Evolutionary conservation across 1,140 invertebrate species (phyloP).

Genomic region (Lordiphosa mommai): DNA sequence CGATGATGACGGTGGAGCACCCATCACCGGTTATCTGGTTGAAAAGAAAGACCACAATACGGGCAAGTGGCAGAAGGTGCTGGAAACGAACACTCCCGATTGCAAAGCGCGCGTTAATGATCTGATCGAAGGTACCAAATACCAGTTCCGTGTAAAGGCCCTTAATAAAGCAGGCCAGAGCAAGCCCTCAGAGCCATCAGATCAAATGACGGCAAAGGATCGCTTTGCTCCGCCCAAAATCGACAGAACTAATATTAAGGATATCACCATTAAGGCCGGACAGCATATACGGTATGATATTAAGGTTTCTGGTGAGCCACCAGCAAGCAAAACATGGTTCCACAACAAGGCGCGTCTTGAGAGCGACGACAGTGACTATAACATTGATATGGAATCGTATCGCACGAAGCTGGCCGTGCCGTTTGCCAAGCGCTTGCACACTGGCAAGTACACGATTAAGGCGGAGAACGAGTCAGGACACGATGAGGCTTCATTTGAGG

Average conservation of each 20-base stretch:
- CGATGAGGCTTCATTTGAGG: constrained; percentile 93
- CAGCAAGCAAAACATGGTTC: constrained; percentile 91
- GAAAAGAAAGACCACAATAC: constrained; percentile 97
- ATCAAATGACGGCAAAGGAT: constrained; percentile 91
- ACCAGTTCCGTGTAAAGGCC: constrained; percentile 97
- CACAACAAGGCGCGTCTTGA: constrained; percentile 88
- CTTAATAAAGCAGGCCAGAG: constrained; percentile 96
- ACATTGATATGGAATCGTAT: constrained; percentile 92
- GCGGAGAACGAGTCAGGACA: constrained; percentile 95
- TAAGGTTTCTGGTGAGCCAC: constrained; percentile 94
- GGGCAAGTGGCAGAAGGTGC: constrained; percentile 94
- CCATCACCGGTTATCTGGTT: constrained; percentile 96
- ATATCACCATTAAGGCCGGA: constrained; percentile 92
- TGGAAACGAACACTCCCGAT: constrained; percentile 82
- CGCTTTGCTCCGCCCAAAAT: constrained; percentile 94
- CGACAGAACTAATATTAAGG: constrained; percentile 92
- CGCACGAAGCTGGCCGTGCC: constrained; percentile 90
- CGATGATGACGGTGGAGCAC: constrained; percentile 94
- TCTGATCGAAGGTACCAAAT: constrained; percentile 95
- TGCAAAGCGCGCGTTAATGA: constrained; percentile 86
- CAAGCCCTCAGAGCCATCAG: constrained; percentile 92
- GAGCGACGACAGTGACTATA: constrained; percentile 82
- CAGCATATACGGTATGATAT: constrained; percentile 92
- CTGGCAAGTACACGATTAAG: constrained; percentile 91
- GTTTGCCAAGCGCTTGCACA: constrained; percentile 88